A percentile compares a stretch with the other conserved stretches of the same genome.
Evolutionary conservation across 2,888 invertebrate genomes (phyloP).

Genomic region (Folsomia manolachei): DNA sequence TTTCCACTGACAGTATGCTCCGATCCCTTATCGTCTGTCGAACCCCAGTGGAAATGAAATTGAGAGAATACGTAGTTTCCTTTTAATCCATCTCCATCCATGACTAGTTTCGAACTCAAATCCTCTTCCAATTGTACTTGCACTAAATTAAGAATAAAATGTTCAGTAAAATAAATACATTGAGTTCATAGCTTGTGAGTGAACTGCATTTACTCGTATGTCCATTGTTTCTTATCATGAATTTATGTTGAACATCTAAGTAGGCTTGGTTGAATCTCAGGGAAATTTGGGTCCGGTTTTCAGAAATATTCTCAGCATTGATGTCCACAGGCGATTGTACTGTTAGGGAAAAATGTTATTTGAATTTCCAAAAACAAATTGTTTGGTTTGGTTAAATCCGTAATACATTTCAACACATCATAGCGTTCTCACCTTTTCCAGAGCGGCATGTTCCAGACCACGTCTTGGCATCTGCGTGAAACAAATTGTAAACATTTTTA

Average conservation of each 20-base stretch:
- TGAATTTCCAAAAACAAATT: no score
- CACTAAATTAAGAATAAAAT: constrained; percentile 26
- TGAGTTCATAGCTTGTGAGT: no score
- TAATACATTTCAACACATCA: no score
- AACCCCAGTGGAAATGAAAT: constrained; percentile 49
- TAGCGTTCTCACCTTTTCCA: constrained; percentile 22
- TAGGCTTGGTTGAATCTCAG: constrained; percentile 42
- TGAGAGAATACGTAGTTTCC: constrained; percentile 44
- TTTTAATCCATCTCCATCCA: constrained; percentile 43
- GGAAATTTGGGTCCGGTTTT: constrained; percentile 13
- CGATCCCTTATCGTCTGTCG: constrained; percentile 38
- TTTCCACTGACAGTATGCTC: constrained; percentile 43
- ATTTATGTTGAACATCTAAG: constrained; percentile 28
- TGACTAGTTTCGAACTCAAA: constrained; percentile 32
- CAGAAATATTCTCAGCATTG: constrained; percentile 20
- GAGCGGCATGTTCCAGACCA: constrained; percentile 29
- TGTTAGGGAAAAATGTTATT: no score
- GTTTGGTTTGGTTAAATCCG: background rate
- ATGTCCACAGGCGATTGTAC: constrained; percentile 30
- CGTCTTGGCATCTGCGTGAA: constrained; percentile 18
- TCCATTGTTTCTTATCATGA: constrained; percentile 47
- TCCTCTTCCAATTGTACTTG: constrained; percentile 42
- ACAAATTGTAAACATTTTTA: no score
- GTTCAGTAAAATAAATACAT: background rate
- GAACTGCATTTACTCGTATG: constrained; percentile 39